These are phyloP conservation scores for Hyposoter dolosus DNA, from an alignment of 2,888 invertebrate species.

Conservation along the genomic window DNA sequence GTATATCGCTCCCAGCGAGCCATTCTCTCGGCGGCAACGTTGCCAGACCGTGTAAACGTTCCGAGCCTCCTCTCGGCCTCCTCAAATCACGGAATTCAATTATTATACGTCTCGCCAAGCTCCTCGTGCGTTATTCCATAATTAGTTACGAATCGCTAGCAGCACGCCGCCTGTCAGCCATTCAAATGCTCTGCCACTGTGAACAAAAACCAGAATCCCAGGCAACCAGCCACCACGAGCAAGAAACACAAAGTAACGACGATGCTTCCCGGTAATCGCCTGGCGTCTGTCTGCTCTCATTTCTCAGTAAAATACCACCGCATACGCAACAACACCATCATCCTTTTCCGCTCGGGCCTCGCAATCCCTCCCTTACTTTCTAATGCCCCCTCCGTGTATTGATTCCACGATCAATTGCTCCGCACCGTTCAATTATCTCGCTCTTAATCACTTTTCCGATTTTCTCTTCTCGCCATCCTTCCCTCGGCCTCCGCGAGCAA, in stretches of 20 bases:
- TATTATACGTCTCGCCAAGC: background rate
- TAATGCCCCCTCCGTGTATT: conserved; percentile 28
- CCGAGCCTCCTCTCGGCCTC: background rate
- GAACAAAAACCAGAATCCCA: conserved; percentile 55
- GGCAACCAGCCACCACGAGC: background rate
- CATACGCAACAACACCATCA: conserved; percentile 34
- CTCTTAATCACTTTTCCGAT: conserved; percentile 63
- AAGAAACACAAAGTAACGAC: conserved; percentile 27
- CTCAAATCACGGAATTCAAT: conserved; percentile 45
- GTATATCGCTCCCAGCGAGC: conserved; percentile 50
- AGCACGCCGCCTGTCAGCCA: background rate
- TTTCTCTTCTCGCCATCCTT: conserved; percentile 46
- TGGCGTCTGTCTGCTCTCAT: conserved; percentile 62
- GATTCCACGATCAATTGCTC: conserved; percentile 30
- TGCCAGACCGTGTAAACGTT: conserved; percentile 69
- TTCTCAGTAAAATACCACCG: conserved; percentile 51
- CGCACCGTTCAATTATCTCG: conserved; percentile 63
- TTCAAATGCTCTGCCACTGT: background rate
- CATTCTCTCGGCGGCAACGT: conserved; percentile 66
- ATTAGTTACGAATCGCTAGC: background rate
- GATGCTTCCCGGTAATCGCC: conserved; percentile 57
- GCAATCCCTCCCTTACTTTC: conserved; percentile 57
- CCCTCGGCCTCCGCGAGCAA: background rate
- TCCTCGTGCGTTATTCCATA: conserved; percentile 11
- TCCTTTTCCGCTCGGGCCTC: conserved; percentile 23